Conservation (phyloP, 2,888 invertebrate species). For the Cremastinae sp. region DNA sequence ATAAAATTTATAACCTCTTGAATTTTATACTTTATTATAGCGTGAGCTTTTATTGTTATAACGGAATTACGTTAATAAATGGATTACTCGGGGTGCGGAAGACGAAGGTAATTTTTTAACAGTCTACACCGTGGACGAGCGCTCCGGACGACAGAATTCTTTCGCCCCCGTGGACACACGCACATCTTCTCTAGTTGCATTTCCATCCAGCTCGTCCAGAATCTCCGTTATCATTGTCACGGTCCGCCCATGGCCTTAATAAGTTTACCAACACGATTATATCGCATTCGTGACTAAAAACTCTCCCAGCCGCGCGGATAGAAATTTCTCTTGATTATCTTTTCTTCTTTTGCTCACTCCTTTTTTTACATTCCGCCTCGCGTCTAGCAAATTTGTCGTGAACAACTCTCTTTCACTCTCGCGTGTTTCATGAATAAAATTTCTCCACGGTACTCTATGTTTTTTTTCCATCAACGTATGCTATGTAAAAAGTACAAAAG, state of each 20-base stretch:
- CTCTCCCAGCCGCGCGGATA: conserved; percentile 1
- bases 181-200: conserved; percentile 26
- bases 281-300: not conserved
- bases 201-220: conserved; percentile 6
- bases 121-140: conserved; percentile 1
- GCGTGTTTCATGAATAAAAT: conserved; percentile 68
- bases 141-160: conserved; percentile 6
- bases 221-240: conserved; percentile 16
- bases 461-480: conserved; percentile 35
- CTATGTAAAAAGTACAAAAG: conserved; percentile 65
- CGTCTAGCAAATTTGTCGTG: not conserved
- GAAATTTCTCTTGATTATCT: conserved; percentile 29
- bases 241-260: not conserved
- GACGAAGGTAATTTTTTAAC: conserved; percentile 1
- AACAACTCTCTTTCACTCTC: conserved; percentile 31
- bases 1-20: no score
- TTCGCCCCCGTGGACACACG: conserved; percentile 12
- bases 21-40: no score
- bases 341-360: not conserved
- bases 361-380: not conserved
- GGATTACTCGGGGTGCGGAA: not conserved
- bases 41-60: no score
- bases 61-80: no score
- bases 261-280: not conserved
- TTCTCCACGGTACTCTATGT: conserved; percentile 68